Evolutionary conservation across 1,140 invertebrate species (phyloP).

Genomic region (Drosophila cardini): DNA sequence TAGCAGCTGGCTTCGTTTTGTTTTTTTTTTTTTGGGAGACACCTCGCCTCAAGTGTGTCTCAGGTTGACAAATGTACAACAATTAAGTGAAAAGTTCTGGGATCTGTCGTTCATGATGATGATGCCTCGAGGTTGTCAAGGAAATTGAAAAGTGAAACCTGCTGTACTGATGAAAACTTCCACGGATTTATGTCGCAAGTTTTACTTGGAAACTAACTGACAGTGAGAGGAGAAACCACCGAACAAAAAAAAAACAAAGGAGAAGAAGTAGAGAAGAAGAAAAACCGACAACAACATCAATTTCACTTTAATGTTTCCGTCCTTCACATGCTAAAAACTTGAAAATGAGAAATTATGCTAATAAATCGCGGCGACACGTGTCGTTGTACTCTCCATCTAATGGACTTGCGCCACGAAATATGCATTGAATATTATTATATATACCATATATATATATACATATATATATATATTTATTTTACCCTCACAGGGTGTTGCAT

Average conservation of each 20-base stretch:
- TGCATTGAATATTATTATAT: constrained; percentile 63
- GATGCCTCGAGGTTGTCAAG: constrained; percentile 43
- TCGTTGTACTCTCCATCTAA: constrained; percentile 70
- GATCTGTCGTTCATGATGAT: constrained; percentile 16
- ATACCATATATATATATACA: constrained; percentile 6
- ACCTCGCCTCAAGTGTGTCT: constrained; percentile 24
- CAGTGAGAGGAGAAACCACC: constrained; percentile 5
- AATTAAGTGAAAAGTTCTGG: constrained; percentile 72
- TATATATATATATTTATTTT: constrained; percentile 23
- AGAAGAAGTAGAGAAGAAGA: too few species aligned
- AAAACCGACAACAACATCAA: constrained; percentile 62
- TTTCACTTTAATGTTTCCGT: constrained; percentile 80
- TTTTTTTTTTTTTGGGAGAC: constrained; percentile 28
- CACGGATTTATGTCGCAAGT: constrained; percentile 50
- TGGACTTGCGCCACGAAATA: constrained; percentile 78
- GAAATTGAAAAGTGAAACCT: constrained; percentile 71
- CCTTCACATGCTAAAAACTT: constrained; percentile 42
- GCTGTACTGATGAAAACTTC: constrained; percentile 25
- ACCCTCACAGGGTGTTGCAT: constrained; percentile 23
- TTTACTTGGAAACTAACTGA: constrained; percentile 46
- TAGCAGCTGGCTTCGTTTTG: constrained; percentile 44
- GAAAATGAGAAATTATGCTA: constrained; percentile 80
- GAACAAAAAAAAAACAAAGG: neutral
- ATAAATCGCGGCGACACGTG: constrained; percentile 81
- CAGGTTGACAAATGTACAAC: constrained; percentile 75